Conservation (phyloP, 2,888 invertebrate species). For the Rhingia rostrata region DNA sequence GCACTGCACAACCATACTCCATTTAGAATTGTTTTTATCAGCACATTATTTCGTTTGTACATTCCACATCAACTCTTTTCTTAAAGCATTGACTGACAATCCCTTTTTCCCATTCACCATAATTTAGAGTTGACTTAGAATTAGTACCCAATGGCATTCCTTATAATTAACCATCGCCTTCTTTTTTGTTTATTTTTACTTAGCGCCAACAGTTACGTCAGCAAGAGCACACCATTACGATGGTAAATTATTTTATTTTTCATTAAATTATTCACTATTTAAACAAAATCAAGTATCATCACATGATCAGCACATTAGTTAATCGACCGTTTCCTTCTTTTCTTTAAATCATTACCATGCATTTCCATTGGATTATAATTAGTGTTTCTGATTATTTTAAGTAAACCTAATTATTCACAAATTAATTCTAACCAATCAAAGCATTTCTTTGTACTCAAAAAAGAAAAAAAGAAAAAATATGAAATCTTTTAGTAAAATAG, state of each 20-base stretch:
- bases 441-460: conserved; percentile 25
- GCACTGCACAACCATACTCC: not conserved
- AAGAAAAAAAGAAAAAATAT: conserved; percentile 7
- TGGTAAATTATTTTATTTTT: conserved; percentile 78
- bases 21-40: too few species aligned
- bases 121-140: not conserved
- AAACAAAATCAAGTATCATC: conserved; percentile 54
- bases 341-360: conserved; percentile 60
- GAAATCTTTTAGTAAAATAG: conserved; percentile 21
- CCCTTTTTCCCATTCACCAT: not conserved
- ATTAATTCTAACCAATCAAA: conserved; percentile 32
- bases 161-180: conserved; percentile 8
- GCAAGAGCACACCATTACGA: conserved; percentile 81
- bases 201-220: conserved; percentile 80
- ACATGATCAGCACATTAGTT: conserved; percentile 42
- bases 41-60: not conserved
- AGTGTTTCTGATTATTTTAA: conserved; percentile 82
- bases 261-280: conserved; percentile 16
- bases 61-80: not conserved
- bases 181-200: conserved; percentile 18
- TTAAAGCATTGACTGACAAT: not conserved
- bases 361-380: conserved; percentile 65
- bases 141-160: not conserved
- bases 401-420: conserved; percentile 74
- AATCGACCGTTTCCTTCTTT: conserved; percentile 19